Evolutionary conservation across 2,888 invertebrate species (phyloP).

Genomic region (Coecobrya sp.): DNA sequence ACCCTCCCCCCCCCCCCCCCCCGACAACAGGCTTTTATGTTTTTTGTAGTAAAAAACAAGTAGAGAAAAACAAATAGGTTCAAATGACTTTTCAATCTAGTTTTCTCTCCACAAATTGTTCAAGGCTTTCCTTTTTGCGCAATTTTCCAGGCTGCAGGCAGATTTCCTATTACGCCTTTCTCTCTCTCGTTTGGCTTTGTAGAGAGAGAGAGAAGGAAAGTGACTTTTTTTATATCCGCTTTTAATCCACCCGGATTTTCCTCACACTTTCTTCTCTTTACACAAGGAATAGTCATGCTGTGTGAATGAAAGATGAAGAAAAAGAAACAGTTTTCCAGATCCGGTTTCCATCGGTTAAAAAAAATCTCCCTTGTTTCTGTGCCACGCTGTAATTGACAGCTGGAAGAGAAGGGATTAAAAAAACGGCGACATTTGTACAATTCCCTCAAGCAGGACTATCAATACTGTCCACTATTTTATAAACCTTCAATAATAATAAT

Average conservation of each 20-base stretch:
- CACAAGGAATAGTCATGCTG: no score
- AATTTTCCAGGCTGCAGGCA: no score
- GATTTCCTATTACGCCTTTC: no score
- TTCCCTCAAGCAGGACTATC: no score
- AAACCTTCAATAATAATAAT: no score
- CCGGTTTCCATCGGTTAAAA: neutral
- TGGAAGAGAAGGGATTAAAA: neutral
- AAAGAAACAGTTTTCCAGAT: neutral
- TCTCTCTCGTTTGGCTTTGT: no score
- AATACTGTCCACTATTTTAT: no score
- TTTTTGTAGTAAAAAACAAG: neutral
- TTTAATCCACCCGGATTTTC: conserved; percentile 15
- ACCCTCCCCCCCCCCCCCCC: no score
- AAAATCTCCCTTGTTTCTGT: no score
- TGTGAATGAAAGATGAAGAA: no score
- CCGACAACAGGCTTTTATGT: neutral
- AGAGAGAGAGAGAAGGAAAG: neutral
- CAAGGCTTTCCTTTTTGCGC: neutral
- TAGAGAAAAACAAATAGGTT: neutral
- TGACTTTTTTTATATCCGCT: neutral
- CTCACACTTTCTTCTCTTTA: neutral
- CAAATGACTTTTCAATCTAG: neutral
- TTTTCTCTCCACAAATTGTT: neutral
- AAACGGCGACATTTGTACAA: no score
- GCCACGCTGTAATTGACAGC: neutral